Conservation (phyloP, 2,888 invertebrate genomes). For the Orthosia gothica region DNA sequence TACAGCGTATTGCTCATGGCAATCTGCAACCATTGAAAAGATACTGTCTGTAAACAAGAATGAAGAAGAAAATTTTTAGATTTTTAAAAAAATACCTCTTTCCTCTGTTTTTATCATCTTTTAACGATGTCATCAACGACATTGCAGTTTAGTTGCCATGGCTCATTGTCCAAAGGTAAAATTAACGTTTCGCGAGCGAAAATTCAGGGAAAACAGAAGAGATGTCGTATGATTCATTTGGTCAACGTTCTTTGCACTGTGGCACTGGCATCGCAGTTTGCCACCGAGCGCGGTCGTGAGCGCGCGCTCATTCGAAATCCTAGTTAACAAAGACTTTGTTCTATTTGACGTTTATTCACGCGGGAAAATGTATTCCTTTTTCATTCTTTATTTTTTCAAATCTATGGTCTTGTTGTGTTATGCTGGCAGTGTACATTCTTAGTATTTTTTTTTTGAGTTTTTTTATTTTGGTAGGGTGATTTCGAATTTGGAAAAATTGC, state of each 20-base stretch:
- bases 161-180: conserved; percentile 44
- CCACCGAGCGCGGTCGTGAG: conserved; percentile 51
- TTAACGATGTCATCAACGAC: conserved; percentile 8
- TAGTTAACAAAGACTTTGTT: conserved; percentile 65
- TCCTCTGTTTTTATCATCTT: not conserved
- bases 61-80: not conserved
- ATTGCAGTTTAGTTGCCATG: conserved; percentile 15
- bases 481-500: conserved; percentile 1
- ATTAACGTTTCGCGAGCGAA: conserved; percentile 48
- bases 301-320: conserved; percentile 55
- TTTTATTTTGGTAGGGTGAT: not conserved
- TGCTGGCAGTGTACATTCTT: conserved; percentile 42
- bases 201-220: conserved; percentile 63
- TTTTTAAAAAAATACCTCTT: not conserved
- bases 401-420: conserved; percentile 25
- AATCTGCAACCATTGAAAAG: not conserved
- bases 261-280: conserved; percentile 51
- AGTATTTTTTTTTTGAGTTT: not conserved
- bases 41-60: not conserved
- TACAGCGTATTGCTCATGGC: not conserved
- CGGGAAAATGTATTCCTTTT: conserved; percentile 30
- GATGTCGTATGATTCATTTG: conserved; percentile 61
- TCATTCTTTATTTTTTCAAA: not conserved
- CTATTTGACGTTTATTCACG: conserved; percentile 27
- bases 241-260: conserved; percentile 48